A percentile compares a stretch with the other conserved stretches of the same genome.
These are phyloP conservation scores for Saccopteryx leptura DNA, from an alignment of 2,113 vertebrate genomes.

Conservation along the genomic window DNA sequence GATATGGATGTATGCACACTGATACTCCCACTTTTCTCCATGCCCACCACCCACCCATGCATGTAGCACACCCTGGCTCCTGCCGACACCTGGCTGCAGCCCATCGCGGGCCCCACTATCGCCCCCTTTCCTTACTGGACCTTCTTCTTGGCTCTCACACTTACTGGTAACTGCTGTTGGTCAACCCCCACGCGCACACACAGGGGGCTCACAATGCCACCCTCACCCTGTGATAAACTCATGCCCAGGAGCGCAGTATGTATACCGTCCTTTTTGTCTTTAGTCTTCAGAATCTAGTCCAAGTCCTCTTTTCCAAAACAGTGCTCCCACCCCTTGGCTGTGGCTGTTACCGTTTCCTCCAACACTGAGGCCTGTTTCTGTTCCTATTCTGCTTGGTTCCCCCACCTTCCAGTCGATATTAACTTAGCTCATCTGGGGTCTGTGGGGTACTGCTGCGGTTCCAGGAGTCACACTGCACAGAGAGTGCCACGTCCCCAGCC, in stretches of 20 bases:
- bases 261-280: not conserved
- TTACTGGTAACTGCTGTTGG: not conserved
- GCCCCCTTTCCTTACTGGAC: not conserved
- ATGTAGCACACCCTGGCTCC: not conserved
- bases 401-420: not conserved
- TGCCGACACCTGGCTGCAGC: not conserved
- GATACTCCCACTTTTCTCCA: not conserved
- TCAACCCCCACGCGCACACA: accelerated
- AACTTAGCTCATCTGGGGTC: not conserved
- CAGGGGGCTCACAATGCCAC: too few relatives aligned
- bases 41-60: not conserved
- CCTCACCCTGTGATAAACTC: not conserved
- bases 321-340: not conserved
- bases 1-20: accelerated
- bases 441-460: not conserved
- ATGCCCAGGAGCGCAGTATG: not conserved
- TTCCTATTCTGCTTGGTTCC: not conserved
- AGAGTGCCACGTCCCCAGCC: accelerated
- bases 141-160: not conserved
- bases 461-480: not conserved
- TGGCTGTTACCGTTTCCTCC: too few relatives aligned
- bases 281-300: not conserved
- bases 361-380: not conserved
- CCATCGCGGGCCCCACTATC: not conserved
- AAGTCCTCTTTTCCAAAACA: not conserved